phyloP scores from a whole-genome alignment of 2,888 invertebrate species.

The Nephrotoma appendiculata region DNA sequence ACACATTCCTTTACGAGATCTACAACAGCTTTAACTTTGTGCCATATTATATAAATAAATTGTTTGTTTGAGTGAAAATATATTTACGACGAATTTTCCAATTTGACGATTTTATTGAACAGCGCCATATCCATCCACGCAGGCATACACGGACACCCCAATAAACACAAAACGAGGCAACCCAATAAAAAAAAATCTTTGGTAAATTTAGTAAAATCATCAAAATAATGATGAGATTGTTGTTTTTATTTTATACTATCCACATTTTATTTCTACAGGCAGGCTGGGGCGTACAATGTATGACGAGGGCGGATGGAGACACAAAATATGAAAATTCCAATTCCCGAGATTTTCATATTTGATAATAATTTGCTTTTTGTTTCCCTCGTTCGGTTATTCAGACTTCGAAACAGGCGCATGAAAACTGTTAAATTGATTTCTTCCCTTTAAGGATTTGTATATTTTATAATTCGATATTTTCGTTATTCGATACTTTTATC shows the following conservation, averaged over 20 bases:
- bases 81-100: neutral
- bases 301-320: neutral
- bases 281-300: neutral
- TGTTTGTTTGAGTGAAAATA: neutral
- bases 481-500: neutral
- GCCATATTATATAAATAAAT: neutral
- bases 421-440: neutral
- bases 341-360: neutral
- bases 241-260: neutral
- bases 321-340: neutral
- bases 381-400: neutral
- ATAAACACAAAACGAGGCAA: neutral
- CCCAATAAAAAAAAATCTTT: neutral
- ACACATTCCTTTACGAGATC: neutral
- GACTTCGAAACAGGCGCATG: neutral
- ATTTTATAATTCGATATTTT: neutral
- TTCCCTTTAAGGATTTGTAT: neutral
- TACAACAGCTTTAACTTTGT: neutral
- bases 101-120: neutral
- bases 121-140: neutral
- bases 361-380: neutral
- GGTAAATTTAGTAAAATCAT: neutral
- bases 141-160: neutral
- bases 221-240: neutral
- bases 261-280: neutral